Evolutionary conservation across 1,140 invertebrate genomes (phyloP).

Genomic region (Apis laboriosa): DNA sequence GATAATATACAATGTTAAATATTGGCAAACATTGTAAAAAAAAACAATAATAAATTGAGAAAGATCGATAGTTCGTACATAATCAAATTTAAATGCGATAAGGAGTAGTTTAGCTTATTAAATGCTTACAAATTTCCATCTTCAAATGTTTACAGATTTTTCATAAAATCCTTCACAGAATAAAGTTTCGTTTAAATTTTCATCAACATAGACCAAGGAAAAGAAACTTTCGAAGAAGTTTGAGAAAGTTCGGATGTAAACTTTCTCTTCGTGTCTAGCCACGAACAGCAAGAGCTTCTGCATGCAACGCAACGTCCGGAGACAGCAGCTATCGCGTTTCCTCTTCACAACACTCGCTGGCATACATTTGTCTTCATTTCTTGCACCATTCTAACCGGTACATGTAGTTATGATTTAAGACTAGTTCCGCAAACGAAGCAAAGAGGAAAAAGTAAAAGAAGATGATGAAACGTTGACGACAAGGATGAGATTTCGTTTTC

Average conservation of each 20-base stretch:
- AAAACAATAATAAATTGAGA: no score
- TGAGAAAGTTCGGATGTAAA: slow-evolving; percentile 1
- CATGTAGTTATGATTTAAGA: slow-evolving; percentile 75
- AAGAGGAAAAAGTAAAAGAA: slow-evolving; percentile 21
- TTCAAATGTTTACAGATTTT: slow-evolving; percentile 25
- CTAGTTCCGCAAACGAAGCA: slow-evolving; percentile 49
- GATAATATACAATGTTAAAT: neutral
- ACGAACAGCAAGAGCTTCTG: neutral
- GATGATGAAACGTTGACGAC: neutral
- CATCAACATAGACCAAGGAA: slow-evolving; percentile 45
- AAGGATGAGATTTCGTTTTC: slow-evolving; percentile 34
- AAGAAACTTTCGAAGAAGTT: slow-evolving; percentile 37
- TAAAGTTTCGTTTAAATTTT: slow-evolving; percentile 62
- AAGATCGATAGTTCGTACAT: neutral
- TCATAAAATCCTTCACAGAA: slow-evolving; percentile 15
- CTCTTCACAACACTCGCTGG: slow-evolving; percentile 71
- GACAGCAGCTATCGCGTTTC: slow-evolving; percentile 73
- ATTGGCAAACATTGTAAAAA: neutral
- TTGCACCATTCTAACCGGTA: slow-evolving; percentile 68
- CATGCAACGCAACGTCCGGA: slow-evolving; percentile 46
- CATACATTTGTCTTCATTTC: slow-evolving; percentile 76
- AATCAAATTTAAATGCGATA: neutral
- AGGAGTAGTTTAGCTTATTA: neutral
- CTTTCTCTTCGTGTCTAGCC: slow-evolving; percentile 16
- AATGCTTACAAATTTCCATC: neutral